A percentile compares a stretch with the other conserved stretches of the same genome.
Conservation (phyloP, 2,888 invertebrate genomes). For the Tipula unca region DNA sequence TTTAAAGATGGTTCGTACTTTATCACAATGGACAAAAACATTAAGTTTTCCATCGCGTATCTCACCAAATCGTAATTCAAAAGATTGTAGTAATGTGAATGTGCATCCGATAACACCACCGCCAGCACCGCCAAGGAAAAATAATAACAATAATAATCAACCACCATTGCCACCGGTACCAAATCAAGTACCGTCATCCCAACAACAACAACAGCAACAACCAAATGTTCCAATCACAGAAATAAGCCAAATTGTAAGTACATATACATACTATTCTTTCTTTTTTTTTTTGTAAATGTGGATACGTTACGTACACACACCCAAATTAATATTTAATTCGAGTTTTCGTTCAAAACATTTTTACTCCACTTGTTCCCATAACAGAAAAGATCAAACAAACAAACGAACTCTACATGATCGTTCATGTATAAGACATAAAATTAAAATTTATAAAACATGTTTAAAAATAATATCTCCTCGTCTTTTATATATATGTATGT, state of each 20-base stretch:
- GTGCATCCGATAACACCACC: constrained; percentile 47
- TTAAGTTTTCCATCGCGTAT: constrained; percentile 80
- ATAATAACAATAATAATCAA: constrained; percentile 43
- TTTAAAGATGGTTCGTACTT: constrained; percentile 67
- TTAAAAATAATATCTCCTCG: not conserved
- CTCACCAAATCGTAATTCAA: constrained; percentile 70
- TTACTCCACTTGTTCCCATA: constrained; percentile 8
- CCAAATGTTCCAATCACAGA: constrained; percentile 53
- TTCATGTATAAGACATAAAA: not conserved
- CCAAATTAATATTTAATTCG: not conserved
- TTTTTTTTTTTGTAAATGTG: too few relatives aligned
- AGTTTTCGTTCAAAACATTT: not conserved
- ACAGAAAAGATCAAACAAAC: not conserved
- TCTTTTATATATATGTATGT: not conserved
- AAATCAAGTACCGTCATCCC: constrained; percentile 33
- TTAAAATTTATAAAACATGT: not conserved
- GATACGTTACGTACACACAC: not conserved
- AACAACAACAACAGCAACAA: constrained; percentile 32
- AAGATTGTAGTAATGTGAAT: constrained; percentile 57
- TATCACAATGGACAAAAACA: constrained; percentile 86
- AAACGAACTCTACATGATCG: not conserved
- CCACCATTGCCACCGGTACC: constrained; percentile 46
- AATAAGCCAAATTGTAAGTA: constrained; percentile 60
- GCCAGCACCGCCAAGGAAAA: constrained; percentile 52
- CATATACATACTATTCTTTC: not conserved